Base-by-base conservation (phyloP, 2,888 invertebrate species). In the Lobophora halterata region DNA sequence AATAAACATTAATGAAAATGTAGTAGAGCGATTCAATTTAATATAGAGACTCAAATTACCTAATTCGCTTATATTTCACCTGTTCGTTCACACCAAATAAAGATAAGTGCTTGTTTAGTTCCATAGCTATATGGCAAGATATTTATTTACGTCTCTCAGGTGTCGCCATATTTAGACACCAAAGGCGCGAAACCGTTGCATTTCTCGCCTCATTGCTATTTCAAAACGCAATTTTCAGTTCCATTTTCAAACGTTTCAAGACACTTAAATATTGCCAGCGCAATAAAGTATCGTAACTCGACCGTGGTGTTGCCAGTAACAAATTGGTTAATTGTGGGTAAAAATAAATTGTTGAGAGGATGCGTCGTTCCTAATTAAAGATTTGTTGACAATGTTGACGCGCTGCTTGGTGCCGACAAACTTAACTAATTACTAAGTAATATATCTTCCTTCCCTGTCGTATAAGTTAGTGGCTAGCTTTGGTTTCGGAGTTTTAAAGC, bases 261-360 rank as follows among this genome's bases (percentile, higher is more conserved):
- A 71, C 65, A 69, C 73, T 80, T 81, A 79, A 81, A 79, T 81
- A 82, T 81, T 79, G 83, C 78, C 71, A 66, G 45, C 62, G 73
- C 61, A 69, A 82, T 83, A 83, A 83, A 83, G 41, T 25, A 53
- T 43, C 39, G 58, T 61, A 62, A 73, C 63, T 65, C 66, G 66
- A 75, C 64, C 81, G 79, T 48, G 43, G 45, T 77, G 60, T 62
- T 77, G 75, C 69, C 72, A 78, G 55, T 63, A 73, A 81, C 82
- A 83, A 83, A 82, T 85, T 85, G 76, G 80, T 80, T 83, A 83
- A 83, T 85, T 79, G 79, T 45, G 46, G 56, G 28, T 58, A 52
- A 46, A 57, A 52, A 46, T 58, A 58, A 39, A 30, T 23, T 29
- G 42, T 19, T 32, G 48, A 30, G 30, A 38, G 39, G 34, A 38